phyloP scores from a whole-genome alignment of 2,888 invertebrate species.

The Thyatira batis region DNA sequence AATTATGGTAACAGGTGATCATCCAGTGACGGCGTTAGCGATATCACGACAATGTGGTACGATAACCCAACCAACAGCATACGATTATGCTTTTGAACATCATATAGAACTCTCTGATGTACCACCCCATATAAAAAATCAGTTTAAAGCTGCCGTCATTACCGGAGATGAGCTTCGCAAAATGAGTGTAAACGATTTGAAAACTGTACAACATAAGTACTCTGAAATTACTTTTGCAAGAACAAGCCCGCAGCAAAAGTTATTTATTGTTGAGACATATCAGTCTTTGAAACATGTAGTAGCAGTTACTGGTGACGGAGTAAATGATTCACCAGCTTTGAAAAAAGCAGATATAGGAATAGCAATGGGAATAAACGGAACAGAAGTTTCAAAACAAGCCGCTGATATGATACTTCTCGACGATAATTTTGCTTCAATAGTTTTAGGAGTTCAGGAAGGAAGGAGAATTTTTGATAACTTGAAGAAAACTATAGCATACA shows the following conservation, averaged over 20 bases:
- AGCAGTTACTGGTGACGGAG: conserved; percentile 94
- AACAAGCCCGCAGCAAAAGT: conserved; percentile 86
- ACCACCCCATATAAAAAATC: conserved; percentile 66
- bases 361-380: conserved; percentile 90
- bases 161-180: conserved; percentile 81
- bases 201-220: conserved; percentile 81
- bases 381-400: conserved; percentile 92
- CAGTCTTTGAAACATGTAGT: conserved; percentile 90
- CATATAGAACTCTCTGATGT: conserved; percentile 80
- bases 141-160: conserved; percentile 65
- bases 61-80: conserved; percentile 84
- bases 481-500: conserved; percentile 93
- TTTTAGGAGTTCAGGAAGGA: conserved; percentile 91
- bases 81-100: conserved; percentile 86
- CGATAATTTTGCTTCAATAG: conserved; percentile 94
- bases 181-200: conserved; percentile 80
- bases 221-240: conserved; percentile 89
- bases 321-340: conserved; percentile 93
- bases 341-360: conserved; percentile 93
- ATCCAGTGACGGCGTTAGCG: conserved; percentile 88
- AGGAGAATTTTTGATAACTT: conserved; percentile 92
- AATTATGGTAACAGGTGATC: conserved; percentile 88
- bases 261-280: conserved; percentile 89
- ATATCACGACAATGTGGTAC: conserved; percentile 86
- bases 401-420: conserved; percentile 95